Percentiles rank a stretch among this genome's conserved stretches.
Evolutionary conservation across 2,113 vertebrate genomes (phyloP).

Genomic region (Hypomesus transpacificus): DNA sequence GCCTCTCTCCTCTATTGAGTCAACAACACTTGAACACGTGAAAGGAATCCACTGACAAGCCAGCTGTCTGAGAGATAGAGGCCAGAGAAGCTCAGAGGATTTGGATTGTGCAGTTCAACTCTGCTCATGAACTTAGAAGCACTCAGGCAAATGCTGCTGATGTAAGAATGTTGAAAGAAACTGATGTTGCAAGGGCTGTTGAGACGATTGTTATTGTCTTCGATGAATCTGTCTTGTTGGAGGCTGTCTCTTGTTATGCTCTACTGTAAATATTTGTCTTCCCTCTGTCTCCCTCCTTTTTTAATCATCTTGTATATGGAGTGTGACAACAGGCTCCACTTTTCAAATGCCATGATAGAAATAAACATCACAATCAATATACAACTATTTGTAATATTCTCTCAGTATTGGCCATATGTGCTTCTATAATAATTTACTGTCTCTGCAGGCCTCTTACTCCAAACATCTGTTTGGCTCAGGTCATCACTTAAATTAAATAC

Average conservation of each 20-base stretch:
- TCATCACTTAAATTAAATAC: constrained; percentile 31
- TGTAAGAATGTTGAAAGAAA: constrained; percentile 6
- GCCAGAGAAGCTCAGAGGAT: background rate
- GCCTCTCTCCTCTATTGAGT: constrained; percentile 51
- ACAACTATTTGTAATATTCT: constrained; percentile 50
- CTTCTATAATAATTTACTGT: constrained; percentile 48
- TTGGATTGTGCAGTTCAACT: background rate
- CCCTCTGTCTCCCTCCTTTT: constrained; percentile 16
- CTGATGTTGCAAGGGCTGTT: constrained; percentile 4
- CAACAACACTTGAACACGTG: constrained; percentile 42
- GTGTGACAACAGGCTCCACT: background rate
- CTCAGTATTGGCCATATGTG: constrained; percentile 42
- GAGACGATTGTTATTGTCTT: constrained; percentile 19
- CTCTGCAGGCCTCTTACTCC: constrained; percentile 45
- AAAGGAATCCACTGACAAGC: constrained; percentile 36
- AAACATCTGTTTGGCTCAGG: constrained; percentile 54
- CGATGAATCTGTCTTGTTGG: background rate
- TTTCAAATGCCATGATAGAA: constrained; percentile 42
- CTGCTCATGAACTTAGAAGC: constrained; percentile 1
- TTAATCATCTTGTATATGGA: constrained; percentile 7
- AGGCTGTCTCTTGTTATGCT: constrained; percentile 11
- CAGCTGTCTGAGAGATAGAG: constrained; percentile 16
- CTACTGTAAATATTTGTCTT: constrained; percentile 39
- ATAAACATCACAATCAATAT: constrained; percentile 31
- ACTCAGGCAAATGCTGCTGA: too few species aligned